Percentiles rank a stretch among this genome's conserved stretches.
phyloP scores from a whole-genome alignment of 1,140 invertebrate genomes.

The Drosophila athabasca region DNA sequence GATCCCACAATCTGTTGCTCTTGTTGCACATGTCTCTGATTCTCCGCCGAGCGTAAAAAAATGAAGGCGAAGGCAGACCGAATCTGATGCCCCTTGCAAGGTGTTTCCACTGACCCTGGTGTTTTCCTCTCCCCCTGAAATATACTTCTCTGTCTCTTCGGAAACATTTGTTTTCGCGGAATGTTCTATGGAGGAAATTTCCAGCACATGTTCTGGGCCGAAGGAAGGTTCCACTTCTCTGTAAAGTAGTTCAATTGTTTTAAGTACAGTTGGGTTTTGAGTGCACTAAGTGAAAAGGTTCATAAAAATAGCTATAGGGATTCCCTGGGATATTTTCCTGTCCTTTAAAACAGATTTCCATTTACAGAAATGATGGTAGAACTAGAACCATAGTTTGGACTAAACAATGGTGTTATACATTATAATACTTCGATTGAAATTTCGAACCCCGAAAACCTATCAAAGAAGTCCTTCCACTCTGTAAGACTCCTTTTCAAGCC shows the following conservation, averaged over 20 bases:
- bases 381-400: too few species aligned
- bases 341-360: too few species aligned
- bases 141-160: not conserved
- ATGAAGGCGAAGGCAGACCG: slow-evolving; percentile 25
- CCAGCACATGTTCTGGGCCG: slow-evolving; percentile 25
- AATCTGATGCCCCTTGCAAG: slow-evolving; percentile 68
- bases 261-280: slow-evolving; percentile 24
- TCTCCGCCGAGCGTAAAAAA: slow-evolving; percentile 53
- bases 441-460: too few species aligned
- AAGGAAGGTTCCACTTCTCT: not conserved
- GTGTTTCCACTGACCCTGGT: slow-evolving; percentile 70
- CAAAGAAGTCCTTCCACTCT: too few species aligned
- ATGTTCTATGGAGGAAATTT: slow-evolving; percentile 24
- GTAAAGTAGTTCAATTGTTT: slow-evolving; percentile 16
- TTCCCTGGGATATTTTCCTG: too few species aligned
- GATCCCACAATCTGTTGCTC: slow-evolving; percentile 68
- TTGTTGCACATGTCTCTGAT: slow-evolving; percentile 69
- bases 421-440: too few species aligned
- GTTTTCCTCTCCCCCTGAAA: too few species aligned
- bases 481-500: too few species aligned
- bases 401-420: too few species aligned
- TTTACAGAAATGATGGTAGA: too few species aligned
- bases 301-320: too few species aligned
- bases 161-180: slow-evolving; percentile 47
- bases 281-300: too few species aligned